Conservation (phyloP, 2,113 vertebrate genomes). For the Lipophrys pholis region DNA sequence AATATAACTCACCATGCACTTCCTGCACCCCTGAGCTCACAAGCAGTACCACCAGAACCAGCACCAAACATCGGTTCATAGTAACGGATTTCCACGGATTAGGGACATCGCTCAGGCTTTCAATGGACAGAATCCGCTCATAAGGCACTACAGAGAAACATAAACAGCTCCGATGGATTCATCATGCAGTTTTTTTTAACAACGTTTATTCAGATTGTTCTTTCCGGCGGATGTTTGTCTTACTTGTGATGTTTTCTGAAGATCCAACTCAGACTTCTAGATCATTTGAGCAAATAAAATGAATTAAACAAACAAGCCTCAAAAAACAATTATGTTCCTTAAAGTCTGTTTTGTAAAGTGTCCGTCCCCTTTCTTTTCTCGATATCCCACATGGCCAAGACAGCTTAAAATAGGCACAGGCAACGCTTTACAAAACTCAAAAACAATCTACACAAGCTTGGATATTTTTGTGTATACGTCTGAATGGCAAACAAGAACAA, state of each 20-base stretch:
- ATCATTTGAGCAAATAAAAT: neutral
- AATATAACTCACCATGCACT: conserved; percentile 86
- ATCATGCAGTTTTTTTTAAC: neutral
- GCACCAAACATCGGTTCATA: conserved; percentile 90
- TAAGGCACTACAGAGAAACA: conserved; percentile 71
- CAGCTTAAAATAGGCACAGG: conserved; percentile 70
- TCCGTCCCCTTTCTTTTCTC: neutral
- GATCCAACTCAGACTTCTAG: conserved; percentile 2
- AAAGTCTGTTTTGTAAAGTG: neutral
- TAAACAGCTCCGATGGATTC: neutral
- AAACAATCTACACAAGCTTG: neutral
- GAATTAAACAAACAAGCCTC: conserved; percentile 8
- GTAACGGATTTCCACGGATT: conserved; percentile 90
- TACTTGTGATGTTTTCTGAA: conserved; percentile 55
- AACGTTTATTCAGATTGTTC: neutral
- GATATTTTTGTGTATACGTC: neutral
- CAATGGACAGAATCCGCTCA: conserved; percentile 74
- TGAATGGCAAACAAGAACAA: too few species aligned
- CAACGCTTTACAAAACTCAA: conserved; percentile 9
- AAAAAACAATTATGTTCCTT: neutral
- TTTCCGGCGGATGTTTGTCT: conserved; percentile 6
- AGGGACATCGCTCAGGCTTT: conserved; percentile 73
- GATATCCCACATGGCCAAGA: conserved; percentile 34
- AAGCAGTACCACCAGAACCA: conserved; percentile 86
- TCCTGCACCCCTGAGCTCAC: conserved; percentile 89